Evolutionary conservation across 2,888 invertebrate species (phyloP).

Genomic region (Alsophila aescularia): DNA sequence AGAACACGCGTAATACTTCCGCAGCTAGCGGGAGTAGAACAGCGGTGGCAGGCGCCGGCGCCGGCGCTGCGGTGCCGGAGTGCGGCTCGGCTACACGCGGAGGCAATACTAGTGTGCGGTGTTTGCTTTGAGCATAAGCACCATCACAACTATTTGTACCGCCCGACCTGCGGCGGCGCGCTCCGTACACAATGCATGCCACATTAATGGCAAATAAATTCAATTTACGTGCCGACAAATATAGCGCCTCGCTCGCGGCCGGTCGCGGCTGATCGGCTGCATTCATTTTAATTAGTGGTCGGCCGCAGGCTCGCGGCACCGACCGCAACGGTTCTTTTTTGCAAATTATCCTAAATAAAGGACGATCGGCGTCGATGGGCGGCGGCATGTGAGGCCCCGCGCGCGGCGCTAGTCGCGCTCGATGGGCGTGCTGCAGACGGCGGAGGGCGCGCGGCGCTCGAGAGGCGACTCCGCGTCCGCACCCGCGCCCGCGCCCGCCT

Average conservation of each 20-base stretch:
- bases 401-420: conserved; percentile 56
- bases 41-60: conserved; percentile 51
- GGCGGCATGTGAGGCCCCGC: neutral
- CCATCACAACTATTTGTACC: neutral
- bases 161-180: neutral
- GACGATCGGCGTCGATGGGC: neutral
- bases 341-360: neutral
- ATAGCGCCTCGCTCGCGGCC: neutral
- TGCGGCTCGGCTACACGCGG: conserved; percentile 37
- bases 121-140: conserved; percentile 3
- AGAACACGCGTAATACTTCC: too few relatives aligned
- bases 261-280: neutral
- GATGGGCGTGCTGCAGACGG: conserved; percentile 77
- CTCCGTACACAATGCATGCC: too few relatives aligned
- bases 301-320: neutral
- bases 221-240: too few relatives aligned
- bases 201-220: too few relatives aligned
- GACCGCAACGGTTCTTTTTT: neutral
- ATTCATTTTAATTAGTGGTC: neutral
- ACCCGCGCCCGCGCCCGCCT: conserved; percentile 22
- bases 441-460: conserved; percentile 52
- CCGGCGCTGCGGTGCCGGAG: conserved; percentile 1
- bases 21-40: too few relatives aligned
- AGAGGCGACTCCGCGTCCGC: conserved; percentile 26
- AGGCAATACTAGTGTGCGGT: conserved; percentile 31